Evolutionary conservation across 1,140 invertebrate species (phyloP).

Genomic region (Diploscapter pachys): DNA sequence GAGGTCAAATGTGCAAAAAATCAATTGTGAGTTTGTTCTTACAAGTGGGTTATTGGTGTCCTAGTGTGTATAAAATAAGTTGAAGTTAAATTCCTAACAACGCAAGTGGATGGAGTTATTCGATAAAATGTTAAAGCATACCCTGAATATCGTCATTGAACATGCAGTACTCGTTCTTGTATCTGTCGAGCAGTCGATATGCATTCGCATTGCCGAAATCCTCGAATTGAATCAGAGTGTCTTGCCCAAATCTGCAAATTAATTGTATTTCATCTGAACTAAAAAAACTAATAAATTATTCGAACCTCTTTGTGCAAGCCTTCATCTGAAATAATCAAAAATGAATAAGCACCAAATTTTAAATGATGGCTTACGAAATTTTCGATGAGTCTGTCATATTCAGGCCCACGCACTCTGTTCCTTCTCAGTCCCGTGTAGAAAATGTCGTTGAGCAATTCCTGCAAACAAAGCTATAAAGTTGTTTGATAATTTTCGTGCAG

Average conservation of each 20-base stretch:
- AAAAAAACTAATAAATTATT: slow-evolving; percentile 16
- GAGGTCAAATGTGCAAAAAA: no score
- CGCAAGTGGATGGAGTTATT: no score
- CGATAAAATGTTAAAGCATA: not conserved
- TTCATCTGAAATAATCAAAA: slow-evolving; percentile 65
- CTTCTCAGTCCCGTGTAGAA: slow-evolving; percentile 89
- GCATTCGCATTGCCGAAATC: slow-evolving; percentile 93
- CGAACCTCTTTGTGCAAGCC: slow-evolving; percentile 72
- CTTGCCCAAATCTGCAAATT: slow-evolving; percentile 58
- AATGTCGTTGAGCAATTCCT: slow-evolving; percentile 83
- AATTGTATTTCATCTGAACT: not conserved
- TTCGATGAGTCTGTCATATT: slow-evolving; percentile 91
- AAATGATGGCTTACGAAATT: slow-evolving; percentile 72
- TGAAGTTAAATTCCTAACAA: no score
- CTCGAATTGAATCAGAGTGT: slow-evolving; percentile 76
- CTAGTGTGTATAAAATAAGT: no score
- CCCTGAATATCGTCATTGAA: slow-evolving; percentile 93
- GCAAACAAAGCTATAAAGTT: slow-evolving; percentile 31
- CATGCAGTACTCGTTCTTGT: slow-evolving; percentile 80
- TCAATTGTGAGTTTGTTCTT: no score
- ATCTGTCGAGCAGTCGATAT: slow-evolving; percentile 82
- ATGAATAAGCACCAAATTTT: slow-evolving; percentile 57
- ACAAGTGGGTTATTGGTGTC: no score
- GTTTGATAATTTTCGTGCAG: not conserved
- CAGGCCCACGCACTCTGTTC: slow-evolving; percentile 75